Percentiles rank a stretch among this genome's conserved stretches.
Evolutionary conservation across 2,113 vertebrate genomes (phyloP).

Genomic region (Vanacampus margaritifer): DNA sequence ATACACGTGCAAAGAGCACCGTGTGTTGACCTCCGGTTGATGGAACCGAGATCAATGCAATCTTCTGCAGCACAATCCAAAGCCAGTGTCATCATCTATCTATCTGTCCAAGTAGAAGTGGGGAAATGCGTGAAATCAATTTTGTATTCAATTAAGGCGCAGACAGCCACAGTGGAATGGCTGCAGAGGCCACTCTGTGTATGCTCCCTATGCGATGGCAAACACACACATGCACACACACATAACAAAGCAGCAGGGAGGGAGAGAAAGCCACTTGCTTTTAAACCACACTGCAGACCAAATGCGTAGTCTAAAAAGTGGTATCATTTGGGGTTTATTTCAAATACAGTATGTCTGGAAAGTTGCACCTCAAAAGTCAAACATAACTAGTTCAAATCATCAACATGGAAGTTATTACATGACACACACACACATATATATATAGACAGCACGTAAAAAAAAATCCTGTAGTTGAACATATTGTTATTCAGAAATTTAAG

Average conservation of each 20-base stretch:
- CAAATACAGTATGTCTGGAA: too few species aligned
- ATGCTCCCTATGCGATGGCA: constrained; percentile 10
- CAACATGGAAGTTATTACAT: too few species aligned
- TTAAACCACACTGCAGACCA: too few species aligned
- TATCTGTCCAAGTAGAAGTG: constrained; percentile 38
- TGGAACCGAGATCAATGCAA: constrained; percentile 55
- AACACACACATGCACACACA: constrained; percentile 12
- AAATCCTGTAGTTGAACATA: too few species aligned
- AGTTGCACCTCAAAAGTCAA: too few species aligned
- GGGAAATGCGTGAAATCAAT: constrained; percentile 63
- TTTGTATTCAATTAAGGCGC: constrained; percentile 60
- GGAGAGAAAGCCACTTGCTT: background rate
- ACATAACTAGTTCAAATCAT: too few species aligned
- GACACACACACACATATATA: too few species aligned
- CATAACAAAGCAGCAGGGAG: constrained; percentile 12
- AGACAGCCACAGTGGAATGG: constrained; percentile 38
- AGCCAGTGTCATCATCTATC: constrained; percentile 54
- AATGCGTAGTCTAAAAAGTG: too few species aligned
- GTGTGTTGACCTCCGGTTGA: constrained; percentile 30
- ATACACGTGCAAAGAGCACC: background rate
- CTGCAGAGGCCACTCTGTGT: constrained; percentile 49
- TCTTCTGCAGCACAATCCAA: constrained; percentile 58
- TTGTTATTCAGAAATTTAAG: too few species aligned
- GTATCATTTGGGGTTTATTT: too few species aligned
- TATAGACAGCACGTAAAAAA: too few species aligned